These are phyloP conservation scores for Turritopsis dohrnii DNA, from an alignment of 30 jellyfish, hydroid and myxozoan species.

Conservation along the genomic window DNA sequence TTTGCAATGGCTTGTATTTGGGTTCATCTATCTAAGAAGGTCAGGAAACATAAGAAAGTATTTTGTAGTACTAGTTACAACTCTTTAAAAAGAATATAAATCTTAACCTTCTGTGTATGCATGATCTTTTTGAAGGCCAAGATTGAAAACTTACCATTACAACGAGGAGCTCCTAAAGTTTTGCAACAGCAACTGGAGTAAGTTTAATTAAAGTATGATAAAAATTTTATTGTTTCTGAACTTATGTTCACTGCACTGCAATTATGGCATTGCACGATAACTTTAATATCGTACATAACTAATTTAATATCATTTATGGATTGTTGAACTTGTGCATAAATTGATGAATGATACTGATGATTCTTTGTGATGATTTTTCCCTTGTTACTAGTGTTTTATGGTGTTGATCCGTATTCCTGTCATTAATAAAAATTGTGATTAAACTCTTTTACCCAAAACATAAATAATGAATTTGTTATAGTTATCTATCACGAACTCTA, in stretches of 20 bases:
- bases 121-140: slow-evolving; percentile 50
- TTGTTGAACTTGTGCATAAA: too few species aligned
- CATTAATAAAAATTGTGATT: background rate
- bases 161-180: slow-evolving; percentile 56
- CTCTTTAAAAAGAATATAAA: too few species aligned
- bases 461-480: background rate
- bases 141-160: slow-evolving; percentile 43
- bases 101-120: background rate
- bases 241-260: background rate
- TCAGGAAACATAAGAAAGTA: background rate
- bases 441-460: background rate
- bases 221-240: too few species aligned
- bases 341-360: background rate
- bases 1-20: slow-evolving; percentile 94
- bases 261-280: background rate
- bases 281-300: background rate
- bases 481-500: slow-evolving; percentile 54
- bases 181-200: slow-evolving; percentile 67
- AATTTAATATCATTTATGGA: too few species aligned
- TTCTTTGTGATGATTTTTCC: background rate
- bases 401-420: background rate
- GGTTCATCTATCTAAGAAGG: slow-evolving; percentile 92
- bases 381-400: too few species aligned
- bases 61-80: too few species aligned
- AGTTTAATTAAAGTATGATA: too few species aligned